Percentiles rank a stretch among this genome's conserved stretches.
These are phyloP conservation scores for Graptemys geographica DNA, from an alignment of 2,797 vertebrate genomes.

Conservation along the genomic window DNA sequence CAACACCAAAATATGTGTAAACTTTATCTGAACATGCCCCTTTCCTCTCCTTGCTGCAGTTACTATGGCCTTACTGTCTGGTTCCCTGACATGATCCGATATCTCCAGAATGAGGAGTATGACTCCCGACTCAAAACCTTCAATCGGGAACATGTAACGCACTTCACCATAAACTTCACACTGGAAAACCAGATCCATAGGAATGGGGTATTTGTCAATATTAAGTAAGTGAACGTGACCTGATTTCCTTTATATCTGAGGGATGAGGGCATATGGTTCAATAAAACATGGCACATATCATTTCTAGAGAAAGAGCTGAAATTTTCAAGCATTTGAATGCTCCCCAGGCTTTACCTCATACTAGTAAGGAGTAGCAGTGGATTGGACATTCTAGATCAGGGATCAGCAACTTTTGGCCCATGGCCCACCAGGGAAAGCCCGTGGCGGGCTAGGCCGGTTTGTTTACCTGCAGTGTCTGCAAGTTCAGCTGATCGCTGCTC, in stretches of 20 bases:
- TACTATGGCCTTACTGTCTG: constrained; percentile 97
- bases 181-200: constrained; percentile 95
- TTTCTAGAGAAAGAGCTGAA: background rate
- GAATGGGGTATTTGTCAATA: constrained; percentile 91
- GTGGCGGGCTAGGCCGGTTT: too few relatives aligned
- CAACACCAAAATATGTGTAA: background rate
- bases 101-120: constrained; percentile 94
- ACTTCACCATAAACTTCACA: constrained; percentile 96
- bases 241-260: background rate
- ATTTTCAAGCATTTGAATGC: background rate
- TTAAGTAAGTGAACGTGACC: constrained; percentile 84
- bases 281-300: background rate
- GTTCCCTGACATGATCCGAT: constrained; percentile 99
- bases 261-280: background rate
- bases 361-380: background rate
- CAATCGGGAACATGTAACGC: constrained; percentile 87
- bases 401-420: too few relatives aligned
- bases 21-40: background rate
- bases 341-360: background rate
- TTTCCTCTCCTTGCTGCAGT: constrained; percentile 74
- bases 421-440: too few relatives aligned
- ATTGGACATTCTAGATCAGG: background rate
- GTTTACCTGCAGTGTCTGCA: too few relatives aligned
- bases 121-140: constrained; percentile 90
- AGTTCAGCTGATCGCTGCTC: too few relatives aligned